Conservation (phyloP, 2,888 invertebrate species). For the Hoplodrina blanda region DNA sequence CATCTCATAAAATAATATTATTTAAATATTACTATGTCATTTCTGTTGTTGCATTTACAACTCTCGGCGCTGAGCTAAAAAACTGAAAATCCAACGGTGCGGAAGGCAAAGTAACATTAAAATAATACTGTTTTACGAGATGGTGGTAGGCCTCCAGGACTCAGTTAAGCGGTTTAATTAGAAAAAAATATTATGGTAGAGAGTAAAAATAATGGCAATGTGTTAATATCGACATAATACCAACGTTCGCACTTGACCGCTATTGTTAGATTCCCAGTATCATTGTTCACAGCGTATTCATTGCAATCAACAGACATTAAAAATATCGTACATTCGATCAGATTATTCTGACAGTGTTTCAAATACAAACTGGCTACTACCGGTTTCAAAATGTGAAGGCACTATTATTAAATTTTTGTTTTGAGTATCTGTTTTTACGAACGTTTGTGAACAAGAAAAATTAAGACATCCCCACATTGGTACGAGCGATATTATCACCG, state of each 20-base stretch:
- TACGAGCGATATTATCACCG: too few relatives aligned
- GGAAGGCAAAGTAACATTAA: too few relatives aligned
- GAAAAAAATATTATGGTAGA: too few relatives aligned
- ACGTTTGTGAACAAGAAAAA: neutral
- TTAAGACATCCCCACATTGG: too few relatives aligned
- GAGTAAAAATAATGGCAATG: neutral
- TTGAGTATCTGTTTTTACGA: neutral
- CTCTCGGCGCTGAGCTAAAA: too few relatives aligned
- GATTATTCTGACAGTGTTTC: conserved; percentile 34
- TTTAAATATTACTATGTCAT: too few relatives aligned
- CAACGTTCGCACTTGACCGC: conserved; percentile 43
- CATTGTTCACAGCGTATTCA: conserved; percentile 56
- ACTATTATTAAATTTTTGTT: conserved; percentile 17
- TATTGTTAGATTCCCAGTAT: conserved; percentile 43
- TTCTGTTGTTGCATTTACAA: too few relatives aligned
- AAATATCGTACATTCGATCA: conserved; percentile 40
- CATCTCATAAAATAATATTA: too few relatives aligned
- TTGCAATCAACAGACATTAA: conserved; percentile 62
- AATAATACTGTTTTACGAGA: too few relatives aligned
- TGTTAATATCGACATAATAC: neutral
- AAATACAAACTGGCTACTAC: conserved; percentile 27
- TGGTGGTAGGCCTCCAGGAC: too few relatives aligned
- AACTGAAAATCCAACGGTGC: too few relatives aligned
- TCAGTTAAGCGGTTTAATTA: too few relatives aligned
- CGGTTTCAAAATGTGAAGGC: conserved; percentile 53